Conservation (phyloP, 2,113 vertebrate genomes). For the Aplodontia rufa region DNA sequence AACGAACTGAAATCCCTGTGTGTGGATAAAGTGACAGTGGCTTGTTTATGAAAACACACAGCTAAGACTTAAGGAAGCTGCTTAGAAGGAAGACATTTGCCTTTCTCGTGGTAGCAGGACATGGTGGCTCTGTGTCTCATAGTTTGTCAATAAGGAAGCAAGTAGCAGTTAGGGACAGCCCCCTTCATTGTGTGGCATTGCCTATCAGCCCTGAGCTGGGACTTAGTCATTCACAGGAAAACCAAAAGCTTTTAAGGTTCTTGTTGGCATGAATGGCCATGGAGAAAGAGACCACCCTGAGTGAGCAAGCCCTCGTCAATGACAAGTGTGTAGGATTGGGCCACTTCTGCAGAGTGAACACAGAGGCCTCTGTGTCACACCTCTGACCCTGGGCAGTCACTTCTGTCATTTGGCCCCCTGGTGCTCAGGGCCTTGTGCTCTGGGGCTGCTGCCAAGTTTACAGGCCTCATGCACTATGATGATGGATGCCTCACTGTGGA, state of each 20-base stretch:
- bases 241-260: not conserved
- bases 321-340: accelerated
- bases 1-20: not conserved
- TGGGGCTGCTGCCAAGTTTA: too few relatives aligned
- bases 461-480: accelerated
- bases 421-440: not conserved
- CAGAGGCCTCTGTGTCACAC: too few relatives aligned
- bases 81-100: not conserved
- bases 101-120: not conserved
- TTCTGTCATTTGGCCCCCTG: accelerated
- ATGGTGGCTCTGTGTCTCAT: not conserved
- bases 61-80: not conserved
- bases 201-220: not conserved
- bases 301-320: not conserved
- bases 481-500: not conserved
- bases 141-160: not conserved
- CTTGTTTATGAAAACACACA: not conserved
- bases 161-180: not conserved
- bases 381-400: accelerated
- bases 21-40: too few relatives aligned
- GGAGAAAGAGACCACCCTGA: not conserved
- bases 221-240: too few relatives aligned
- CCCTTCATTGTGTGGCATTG: not conserved
- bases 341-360: not conserved
- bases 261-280: not conserved